A percentile compares a stretch with the other conserved stretches of the same genome.
Evolutionary conservation across 2,888 invertebrate genomes (phyloP).

Genomic region (Drosophila anomelani): DNA sequence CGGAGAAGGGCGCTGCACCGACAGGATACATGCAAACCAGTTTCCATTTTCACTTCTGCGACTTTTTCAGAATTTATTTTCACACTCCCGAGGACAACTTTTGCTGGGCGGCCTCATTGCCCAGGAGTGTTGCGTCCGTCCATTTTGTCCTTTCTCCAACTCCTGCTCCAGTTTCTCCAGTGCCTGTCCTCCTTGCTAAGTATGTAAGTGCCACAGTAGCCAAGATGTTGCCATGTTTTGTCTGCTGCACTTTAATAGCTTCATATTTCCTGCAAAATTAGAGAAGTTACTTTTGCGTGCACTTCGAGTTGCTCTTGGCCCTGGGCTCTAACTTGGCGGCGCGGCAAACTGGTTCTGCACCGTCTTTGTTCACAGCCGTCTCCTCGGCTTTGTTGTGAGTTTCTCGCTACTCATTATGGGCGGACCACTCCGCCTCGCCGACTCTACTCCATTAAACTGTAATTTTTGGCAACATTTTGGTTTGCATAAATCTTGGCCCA

Average conservation of each 20-base stretch:
- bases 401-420: slow-evolving; percentile 77
- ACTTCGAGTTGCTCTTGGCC: slow-evolving; percentile 52
- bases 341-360: slow-evolving; percentile 28
- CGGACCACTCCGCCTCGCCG: slow-evolving; percentile 47
- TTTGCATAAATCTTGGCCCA: slow-evolving; percentile 77
- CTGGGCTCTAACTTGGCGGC: slow-evolving; percentile 9
- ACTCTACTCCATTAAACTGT: slow-evolving; percentile 82
- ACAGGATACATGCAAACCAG: slow-evolving; percentile 65
- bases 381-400: slow-evolving; percentile 58
- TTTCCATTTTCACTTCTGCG: slow-evolving; percentile 53
- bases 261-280: slow-evolving; percentile 83
- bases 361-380: slow-evolving; percentile 41
- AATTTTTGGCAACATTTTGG: slow-evolving; percentile 82
- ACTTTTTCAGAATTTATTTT: slow-evolving; percentile 80
- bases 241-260: slow-evolving; percentile 81
- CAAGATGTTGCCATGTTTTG: slow-evolving; percentile 78
- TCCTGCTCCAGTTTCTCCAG: background rate
- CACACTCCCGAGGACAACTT: slow-evolving; percentile 72
- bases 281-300: slow-evolving; percentile 77
- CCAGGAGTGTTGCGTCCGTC: slow-evolving; percentile 21
- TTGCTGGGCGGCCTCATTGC: slow-evolving; percentile 63
- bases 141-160: slow-evolving; percentile 1
- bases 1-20: slow-evolving; percentile 28
- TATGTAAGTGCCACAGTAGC: slow-evolving; percentile 65
- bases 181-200: slow-evolving; percentile 13